A percentile compares a stretch with the other conserved stretches of the same genome.
These are phyloP conservation scores for Torymus texanus DNA, from an alignment of 2,888 invertebrate genomes.

Conservation along the genomic window DNA sequence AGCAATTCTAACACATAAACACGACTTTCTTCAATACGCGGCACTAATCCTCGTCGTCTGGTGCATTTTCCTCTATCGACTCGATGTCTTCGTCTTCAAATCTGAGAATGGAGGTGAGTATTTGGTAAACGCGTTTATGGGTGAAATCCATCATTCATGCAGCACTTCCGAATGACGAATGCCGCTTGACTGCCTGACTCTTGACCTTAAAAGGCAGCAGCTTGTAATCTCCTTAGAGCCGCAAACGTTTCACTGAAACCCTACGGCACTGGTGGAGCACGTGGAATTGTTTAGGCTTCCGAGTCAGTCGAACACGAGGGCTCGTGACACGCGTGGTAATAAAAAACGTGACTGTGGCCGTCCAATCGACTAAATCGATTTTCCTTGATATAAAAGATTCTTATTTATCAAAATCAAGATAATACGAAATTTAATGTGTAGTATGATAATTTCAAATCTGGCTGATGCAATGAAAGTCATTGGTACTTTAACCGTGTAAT, in stretches of 20 bases:
- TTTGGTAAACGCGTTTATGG: slow-evolving; percentile 67
- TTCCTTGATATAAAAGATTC: not conserved
- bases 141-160: slow-evolving; percentile 69
- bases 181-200: slow-evolving; percentile 60
- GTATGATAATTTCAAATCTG: too few species aligned
- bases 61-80: slow-evolving; percentile 60
- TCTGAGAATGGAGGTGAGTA: slow-evolving; percentile 66
- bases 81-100: slow-evolving; percentile 61
- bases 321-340: slow-evolving; percentile 33
- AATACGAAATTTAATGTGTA: too few species aligned
- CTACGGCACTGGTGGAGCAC: slow-evolving; percentile 57
- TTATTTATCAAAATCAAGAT: not conserved
- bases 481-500: too few species aligned
- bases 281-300: slow-evolving; percentile 61
- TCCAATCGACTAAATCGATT: not conserved
- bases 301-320: slow-evolving; percentile 49
- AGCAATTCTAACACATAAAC: not conserved
- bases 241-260: slow-evolving; percentile 66
- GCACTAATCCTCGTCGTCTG: slow-evolving; percentile 39
- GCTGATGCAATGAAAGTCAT: too few species aligned
- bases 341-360: slow-evolving; percentile 7
- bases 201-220: slow-evolving; percentile 68
- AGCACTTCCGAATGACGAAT: slow-evolving; percentile 61
- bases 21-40: not conserved
- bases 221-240: slow-evolving; percentile 67